Evolutionary conservation across 1,140 invertebrate species (phyloP).

Genomic region (Drosophila athabasca): DNA sequence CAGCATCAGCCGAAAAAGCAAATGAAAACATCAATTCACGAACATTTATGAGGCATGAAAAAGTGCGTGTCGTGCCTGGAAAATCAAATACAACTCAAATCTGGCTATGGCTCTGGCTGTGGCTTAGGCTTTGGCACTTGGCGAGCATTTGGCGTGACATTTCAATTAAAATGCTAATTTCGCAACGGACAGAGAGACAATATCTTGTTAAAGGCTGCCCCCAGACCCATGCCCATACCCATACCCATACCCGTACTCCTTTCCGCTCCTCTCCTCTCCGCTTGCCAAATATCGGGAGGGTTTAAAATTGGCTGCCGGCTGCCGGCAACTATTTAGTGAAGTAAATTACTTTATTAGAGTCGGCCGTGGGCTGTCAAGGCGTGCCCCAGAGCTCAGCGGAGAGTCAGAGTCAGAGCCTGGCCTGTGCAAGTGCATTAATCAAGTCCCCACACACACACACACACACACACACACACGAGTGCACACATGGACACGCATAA

Average conservation of each 20-base stretch:
- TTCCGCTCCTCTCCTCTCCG: neutral
- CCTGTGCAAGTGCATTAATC: conserved; percentile 69
- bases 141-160: conserved; percentile 64
- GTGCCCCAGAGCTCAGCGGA: conserved; percentile 39
- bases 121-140: conserved; percentile 49
- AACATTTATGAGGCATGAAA: conserved; percentile 46
- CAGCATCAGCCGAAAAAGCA: conserved; percentile 29
- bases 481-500: conserved; percentile 3
- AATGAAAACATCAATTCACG: conserved; percentile 65
- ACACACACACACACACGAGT: conserved; percentile 1
- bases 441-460: conserved; percentile 57
- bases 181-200: conserved; percentile 26
- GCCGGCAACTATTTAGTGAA: conserved; percentile 72
- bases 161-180: conserved; percentile 78
- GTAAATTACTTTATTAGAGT: conserved; percentile 76
- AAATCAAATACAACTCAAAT: conserved; percentile 38
- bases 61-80: conserved; percentile 65
- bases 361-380: conserved; percentile 58
- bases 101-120: neutral
- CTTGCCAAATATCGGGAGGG: conserved; percentile 31
- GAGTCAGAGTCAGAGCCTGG: conserved; percentile 16
- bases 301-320: conserved; percentile 63
- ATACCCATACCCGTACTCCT: neutral
- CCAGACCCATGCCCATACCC: no score
- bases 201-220: conserved; percentile 22